These are phyloP conservation scores for Nomada fucata DNA, from an alignment of 2,888 invertebrate genomes.

Conservation along the genomic window DNA sequence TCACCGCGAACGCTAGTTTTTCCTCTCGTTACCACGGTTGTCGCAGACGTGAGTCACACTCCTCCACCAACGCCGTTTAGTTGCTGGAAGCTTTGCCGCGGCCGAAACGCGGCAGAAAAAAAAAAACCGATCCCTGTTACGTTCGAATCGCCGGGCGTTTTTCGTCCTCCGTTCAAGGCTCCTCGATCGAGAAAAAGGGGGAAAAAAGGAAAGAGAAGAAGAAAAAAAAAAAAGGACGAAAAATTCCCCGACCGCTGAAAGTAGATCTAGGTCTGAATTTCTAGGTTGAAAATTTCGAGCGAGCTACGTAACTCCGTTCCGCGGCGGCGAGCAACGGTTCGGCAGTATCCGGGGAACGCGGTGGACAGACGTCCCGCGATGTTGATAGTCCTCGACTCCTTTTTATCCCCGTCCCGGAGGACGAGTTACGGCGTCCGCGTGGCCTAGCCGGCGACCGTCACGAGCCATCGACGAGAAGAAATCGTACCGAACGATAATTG, in stretches of 20 bases:
- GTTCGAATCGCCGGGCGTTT: conserved; percentile 37
- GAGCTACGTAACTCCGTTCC: background rate
- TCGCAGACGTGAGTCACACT: conserved; percentile 34
- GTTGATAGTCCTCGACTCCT: background rate
- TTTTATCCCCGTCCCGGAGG: too few relatives aligned
- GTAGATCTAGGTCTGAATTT: conserved; percentile 9
- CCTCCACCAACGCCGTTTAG: background rate
- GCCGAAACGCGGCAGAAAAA: background rate
- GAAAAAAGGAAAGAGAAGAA: background rate
- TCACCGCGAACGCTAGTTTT: conserved; percentile 55
- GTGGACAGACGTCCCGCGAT: background rate
- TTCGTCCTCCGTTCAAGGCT: conserved; percentile 29
- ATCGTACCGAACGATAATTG: background rate
- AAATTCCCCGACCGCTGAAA: background rate
- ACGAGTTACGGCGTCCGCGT: background rate
- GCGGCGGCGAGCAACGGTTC: too few relatives aligned
- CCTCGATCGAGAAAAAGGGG: background rate
- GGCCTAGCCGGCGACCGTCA: background rate
- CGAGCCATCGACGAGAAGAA: background rate
- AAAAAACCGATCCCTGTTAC: conserved; percentile 12
- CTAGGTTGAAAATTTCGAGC: background rate
- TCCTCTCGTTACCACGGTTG: conserved; percentile 44
- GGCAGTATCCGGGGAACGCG: too few relatives aligned
- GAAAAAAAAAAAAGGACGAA: background rate
- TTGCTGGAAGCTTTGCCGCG: conserved; percentile 14